A percentile compares a stretch with the other conserved stretches of the same genome.
Conservation (phyloP, 2,113 vertebrate species). For the Chloropsis cyanopogon region DNA sequence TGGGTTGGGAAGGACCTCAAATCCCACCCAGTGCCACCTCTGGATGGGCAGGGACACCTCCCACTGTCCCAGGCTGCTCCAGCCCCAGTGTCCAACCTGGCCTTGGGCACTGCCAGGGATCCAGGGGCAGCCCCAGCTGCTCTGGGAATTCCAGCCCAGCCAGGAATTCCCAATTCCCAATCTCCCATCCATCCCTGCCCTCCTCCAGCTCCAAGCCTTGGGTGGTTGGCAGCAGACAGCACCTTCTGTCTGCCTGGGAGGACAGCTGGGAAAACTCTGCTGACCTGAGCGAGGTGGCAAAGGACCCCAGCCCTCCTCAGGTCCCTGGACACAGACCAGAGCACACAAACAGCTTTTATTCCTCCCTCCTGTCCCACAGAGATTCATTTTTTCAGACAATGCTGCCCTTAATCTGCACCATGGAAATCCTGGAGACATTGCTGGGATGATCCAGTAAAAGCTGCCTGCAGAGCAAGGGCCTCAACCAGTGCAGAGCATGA, state of each 20-base stretch:
- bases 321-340: not conserved
- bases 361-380: not conserved
- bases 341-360: not conserved
- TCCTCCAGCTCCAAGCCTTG: not conserved
- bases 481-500: not conserved
- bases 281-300: not conserved
- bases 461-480: not conserved
- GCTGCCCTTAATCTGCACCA: not conserved
- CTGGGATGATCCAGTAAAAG: not conserved
- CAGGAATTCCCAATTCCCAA: not conserved
- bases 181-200: not conserved
- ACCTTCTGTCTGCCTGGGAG: not conserved
- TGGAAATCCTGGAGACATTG: not conserved
- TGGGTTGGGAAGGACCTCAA: fast-evolving
- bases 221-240: not conserved
- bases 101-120: not conserved
- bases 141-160: not conserved
- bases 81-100: not conserved
- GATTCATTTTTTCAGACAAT: not conserved
- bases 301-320: not conserved
- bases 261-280: not conserved
- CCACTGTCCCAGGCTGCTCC: not conserved
- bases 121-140: not conserved
- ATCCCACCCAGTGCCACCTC: fast-evolving
- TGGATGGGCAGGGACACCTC: not conserved